Evolutionary conservation across 2,888 invertebrate genomes (phyloP), one percentile per base, ranked within the genome.

Genomic region (Eurytoma californica): DNA sequence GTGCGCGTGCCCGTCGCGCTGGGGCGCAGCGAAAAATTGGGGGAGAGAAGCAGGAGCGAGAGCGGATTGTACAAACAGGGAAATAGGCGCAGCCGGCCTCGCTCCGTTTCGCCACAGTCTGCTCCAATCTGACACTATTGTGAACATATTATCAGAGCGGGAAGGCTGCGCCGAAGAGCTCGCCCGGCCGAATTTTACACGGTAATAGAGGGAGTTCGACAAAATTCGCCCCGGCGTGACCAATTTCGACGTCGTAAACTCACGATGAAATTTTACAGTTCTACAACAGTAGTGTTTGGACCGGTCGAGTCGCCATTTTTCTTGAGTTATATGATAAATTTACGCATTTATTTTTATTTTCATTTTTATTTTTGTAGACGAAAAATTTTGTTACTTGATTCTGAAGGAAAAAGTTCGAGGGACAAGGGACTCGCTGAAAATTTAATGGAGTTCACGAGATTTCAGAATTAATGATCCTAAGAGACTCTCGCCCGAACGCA

Each of bases 31-130:
- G 80, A 80, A 82, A 82, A 80, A 81, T 77, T 58, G 82, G 78
- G 81, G 81, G 78, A 82, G 77, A 82, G 67, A 79, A 74, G 77
- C 28, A 67, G 66, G 77, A n/a, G n/a, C n/a, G 75, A 72, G 72
- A 78, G 81, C 73, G 77, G 85, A 86, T 87, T 86, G 86, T 86
- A 85, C 84, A 86, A 87, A 86, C 84, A 86, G 85, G 86, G 85
- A 86, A 86, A 85, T 82, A 82, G 83, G 81, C 82, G 68, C 83
- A 83, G 83, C 83, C 83, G 83, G 83, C 83, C 47, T 77, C 70
- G 82, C 81, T 76, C 82, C 83, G 79, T 85, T 86, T 85, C 83
- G 86, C 80, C 82, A 85, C 86, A 85, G 84, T 84, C 82, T 85
- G 85, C 70, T 83, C 79, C 83, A 83, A 84, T 82, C 82, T 81